A percentile compares a stretch with the other conserved stretches of the same genome.
These are phyloP conservation scores for Xenopus borealis DNA, from an alignment of 2,113 vertebrate genomes.

Conservation along the genomic window DNA sequence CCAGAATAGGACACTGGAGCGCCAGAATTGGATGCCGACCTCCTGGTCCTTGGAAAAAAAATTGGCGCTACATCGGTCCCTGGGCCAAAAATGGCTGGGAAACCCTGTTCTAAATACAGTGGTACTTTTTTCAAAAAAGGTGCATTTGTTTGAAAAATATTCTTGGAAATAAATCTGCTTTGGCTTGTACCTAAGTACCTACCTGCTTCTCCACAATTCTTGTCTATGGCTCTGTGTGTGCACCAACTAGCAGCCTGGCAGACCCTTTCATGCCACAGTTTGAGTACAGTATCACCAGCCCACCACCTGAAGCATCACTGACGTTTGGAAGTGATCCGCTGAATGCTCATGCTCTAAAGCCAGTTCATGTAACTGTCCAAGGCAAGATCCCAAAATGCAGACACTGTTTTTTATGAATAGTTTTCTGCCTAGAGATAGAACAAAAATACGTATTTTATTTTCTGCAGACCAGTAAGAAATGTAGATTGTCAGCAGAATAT, in stretches of 20 bases:
- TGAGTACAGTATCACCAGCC: constrained; percentile 22
- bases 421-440: not conserved
- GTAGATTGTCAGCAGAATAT: too few species aligned
- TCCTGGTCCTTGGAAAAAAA: too few species aligned
- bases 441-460: not conserved
- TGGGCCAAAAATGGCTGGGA: too few species aligned
- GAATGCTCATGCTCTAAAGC: not conserved
- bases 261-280: constrained; percentile 50
- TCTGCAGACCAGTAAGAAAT: too few species aligned
- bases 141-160: not conserved
- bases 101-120: too few species aligned
- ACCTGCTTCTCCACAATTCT: constrained; percentile 48
- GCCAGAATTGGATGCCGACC: too few species aligned
- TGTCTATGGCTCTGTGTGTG: constrained; percentile 45
- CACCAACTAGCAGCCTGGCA: constrained; percentile 40
- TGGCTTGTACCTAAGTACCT: constrained; percentile 36
- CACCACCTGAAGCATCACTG: constrained; percentile 2
- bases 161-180: constrained; percentile 20
- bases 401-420: not conserved
- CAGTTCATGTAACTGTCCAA: not conserved
- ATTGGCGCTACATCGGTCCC: too few species aligned
- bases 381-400: not conserved
- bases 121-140: too few species aligned
- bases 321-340: not conserved
- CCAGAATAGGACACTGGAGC: too few species aligned